These are phyloP conservation scores for Leptopilina drosophilae DNA, from an alignment of 2,888 invertebrate species.

Conservation along the genomic window DNA sequence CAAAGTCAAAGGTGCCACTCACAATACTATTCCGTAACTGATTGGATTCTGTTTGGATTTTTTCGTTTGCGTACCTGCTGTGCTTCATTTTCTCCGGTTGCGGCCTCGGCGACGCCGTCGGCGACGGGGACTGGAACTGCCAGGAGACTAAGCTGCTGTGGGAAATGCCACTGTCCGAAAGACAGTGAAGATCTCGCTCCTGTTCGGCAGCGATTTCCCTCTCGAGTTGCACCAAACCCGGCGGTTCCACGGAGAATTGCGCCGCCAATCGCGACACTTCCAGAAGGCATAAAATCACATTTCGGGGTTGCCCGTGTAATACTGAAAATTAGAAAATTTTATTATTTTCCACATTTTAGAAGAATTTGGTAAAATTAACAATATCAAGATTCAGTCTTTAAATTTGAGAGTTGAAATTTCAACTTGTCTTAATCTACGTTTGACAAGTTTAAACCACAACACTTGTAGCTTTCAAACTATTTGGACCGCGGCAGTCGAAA, in stretches of 20 bases:
- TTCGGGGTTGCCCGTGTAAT: conserved; percentile 89
- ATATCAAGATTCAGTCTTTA: background rate
- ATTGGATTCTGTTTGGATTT: too few species aligned
- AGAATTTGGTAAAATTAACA: background rate
- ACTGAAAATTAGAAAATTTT: conserved; percentile 80
- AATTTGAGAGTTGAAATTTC: too few species aligned
- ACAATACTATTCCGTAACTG: too few species aligned
- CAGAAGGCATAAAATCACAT: conserved; percentile 90
- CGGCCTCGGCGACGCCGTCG: conserved; percentile 74
- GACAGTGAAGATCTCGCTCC: conserved; percentile 80
- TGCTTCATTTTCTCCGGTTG: conserved; percentile 78
- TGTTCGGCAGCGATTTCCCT: conserved; percentile 91
- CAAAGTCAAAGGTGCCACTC: background rate
- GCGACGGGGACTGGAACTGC: conserved; percentile 82
- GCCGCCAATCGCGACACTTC: conserved; percentile 91
- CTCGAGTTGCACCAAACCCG: conserved; percentile 89
- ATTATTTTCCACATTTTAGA: too few species aligned
- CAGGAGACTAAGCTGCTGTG: conserved; percentile 81
- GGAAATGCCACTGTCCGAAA: conserved; percentile 81
- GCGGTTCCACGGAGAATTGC: conserved; percentile 88
- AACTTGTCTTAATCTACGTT: background rate
- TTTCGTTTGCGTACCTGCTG: conserved; percentile 76
- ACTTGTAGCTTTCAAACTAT: background rate
- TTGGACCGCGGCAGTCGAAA: background rate
- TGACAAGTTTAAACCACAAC: background rate